Base-by-base conservation (phyloP, 2,113 vertebrate species). In the Pachyramphus minor region DNA sequence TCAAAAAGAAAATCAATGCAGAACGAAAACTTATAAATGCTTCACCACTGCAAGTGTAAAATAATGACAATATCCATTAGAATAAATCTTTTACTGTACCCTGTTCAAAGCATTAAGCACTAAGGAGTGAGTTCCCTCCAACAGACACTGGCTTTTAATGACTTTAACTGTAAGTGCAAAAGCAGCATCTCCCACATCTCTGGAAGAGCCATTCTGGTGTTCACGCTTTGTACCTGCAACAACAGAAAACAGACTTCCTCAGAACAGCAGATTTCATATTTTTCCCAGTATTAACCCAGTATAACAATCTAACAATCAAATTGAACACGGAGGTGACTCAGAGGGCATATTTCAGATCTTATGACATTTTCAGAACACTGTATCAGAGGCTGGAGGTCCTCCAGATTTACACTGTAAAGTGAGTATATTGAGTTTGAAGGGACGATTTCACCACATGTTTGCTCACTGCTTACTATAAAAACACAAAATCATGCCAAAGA, bases 91-190 rank as follows among this genome's bases (percentile, higher is more conserved):
- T 52, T 85, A 82, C 93, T 92, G 20, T 98, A 99, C 99, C 98
- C 98, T 98, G 96, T 99, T 99, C 90, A 99, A 98, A 78, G 98
- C 98, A 55, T 97, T 98, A 76, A 99, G 98, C 94, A 99, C 98
- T 66, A 99, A 93, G 0, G 98, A 97, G 84, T 99, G 99, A 76
- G 98, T 98, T 81, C 98, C 98, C 85, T 99, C 99, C 91, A 98
- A 91, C 44, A 99, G 98, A 96, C 98, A 99, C 56, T 99, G 99
- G 91, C 98, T 99, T 95, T 98, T 99, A 96, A 99, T 96, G 55
- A 98, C 97, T 96, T 97, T 98, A 80, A 99, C 95, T 14, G 98
- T 98, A 53, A 98, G 97, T 18, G 96, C 97, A 86, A 97, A 97
- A 94, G 98, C 98, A 3, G 98, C 97, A 86, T 98, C 98, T 31